Percentiles rank a stretch among this genome's conserved stretches.
Evolutionary conservation across 1,140 invertebrate genomes (phyloP).

Genomic region (Drosophila pandora): DNA sequence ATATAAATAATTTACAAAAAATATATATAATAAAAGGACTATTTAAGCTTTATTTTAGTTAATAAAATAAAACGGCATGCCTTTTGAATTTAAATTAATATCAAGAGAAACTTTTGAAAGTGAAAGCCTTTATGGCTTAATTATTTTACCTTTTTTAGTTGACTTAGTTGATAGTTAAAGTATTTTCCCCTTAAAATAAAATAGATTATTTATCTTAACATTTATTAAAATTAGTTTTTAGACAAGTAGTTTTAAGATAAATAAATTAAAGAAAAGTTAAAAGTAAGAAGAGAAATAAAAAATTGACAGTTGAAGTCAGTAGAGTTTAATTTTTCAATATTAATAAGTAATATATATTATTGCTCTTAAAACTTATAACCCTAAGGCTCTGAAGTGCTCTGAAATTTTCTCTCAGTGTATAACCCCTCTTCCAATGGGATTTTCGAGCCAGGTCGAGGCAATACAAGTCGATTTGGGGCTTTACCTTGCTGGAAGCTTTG

Average conservation of each 20-base stretch:
- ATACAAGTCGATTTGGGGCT: constrained; percentile 18
- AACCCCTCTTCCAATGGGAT: not conserved
- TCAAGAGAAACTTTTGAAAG: not conserved
- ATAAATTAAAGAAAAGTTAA: too few relatives aligned
- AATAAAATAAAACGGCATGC: too few relatives aligned
- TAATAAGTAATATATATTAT: too few relatives aligned
- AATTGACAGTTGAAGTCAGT: too few relatives aligned
- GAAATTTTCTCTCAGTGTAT: constrained; percentile 21
- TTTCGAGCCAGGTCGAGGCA: constrained; percentile 28
- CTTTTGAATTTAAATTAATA: not conserved
- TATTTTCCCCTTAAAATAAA: not conserved
- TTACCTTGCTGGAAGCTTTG: constrained; percentile 65
- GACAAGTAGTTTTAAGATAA: too few relatives aligned
- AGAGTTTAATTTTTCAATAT: too few relatives aligned
- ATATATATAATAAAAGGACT: not conserved
- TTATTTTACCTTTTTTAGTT: too few relatives aligned
- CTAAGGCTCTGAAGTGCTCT: not conserved
- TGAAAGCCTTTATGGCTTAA: not conserved
- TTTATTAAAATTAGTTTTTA: too few relatives aligned
- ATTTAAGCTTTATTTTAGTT: too few relatives aligned
- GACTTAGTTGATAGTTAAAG: not conserved
- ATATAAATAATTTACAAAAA: not conserved
- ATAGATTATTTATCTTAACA: too few relatives aligned
- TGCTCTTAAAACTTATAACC: too few relatives aligned
- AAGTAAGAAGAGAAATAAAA: too few relatives aligned